These are phyloP conservation scores for Lithobates sylvaticus DNA, from an alignment of 2,797 vertebrate genomes.

Conservation along the genomic window DNA sequence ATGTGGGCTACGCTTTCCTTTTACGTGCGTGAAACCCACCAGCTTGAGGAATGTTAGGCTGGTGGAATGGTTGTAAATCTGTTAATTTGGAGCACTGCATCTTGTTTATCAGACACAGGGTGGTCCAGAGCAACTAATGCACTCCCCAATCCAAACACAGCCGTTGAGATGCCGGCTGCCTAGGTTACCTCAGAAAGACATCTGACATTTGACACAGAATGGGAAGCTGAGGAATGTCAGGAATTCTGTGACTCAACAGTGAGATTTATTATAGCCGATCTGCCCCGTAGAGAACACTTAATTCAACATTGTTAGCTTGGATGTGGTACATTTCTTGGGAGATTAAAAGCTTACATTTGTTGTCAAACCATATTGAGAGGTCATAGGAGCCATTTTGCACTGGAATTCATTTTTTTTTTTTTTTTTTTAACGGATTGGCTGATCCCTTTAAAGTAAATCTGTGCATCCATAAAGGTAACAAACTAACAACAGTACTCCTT, in stretches of 20 bases:
- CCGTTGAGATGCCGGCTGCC: slow-evolving; percentile 61
- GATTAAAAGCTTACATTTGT: slow-evolving; percentile 48
- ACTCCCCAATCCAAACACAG: slow-evolving; percentile 66
- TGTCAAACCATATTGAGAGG: slow-evolving; percentile 1
- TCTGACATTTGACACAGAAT: slow-evolving; percentile 81
- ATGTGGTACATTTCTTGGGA: slow-evolving; percentile 66
- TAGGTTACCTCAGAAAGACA: slow-evolving; percentile 67
- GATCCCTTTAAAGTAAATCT: too few species aligned
- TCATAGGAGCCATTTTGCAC: background rate
- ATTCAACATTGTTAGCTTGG: slow-evolving; percentile 69
- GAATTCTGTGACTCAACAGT: slow-evolving; percentile 88
- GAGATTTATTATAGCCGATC: slow-evolving; percentile 70
- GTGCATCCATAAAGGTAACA: too few species aligned
- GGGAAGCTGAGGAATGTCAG: slow-evolving; percentile 85
- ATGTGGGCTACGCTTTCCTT: background rate
- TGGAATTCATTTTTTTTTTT: too few species aligned
- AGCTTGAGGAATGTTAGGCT: background rate
- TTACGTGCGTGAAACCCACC: background rate
- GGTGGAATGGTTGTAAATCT: background rate
- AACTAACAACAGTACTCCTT: too few species aligned
- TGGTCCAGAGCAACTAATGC: slow-evolving; percentile 28
- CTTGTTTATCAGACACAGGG: slow-evolving; percentile 27
- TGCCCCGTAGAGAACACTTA: slow-evolving; percentile 62
- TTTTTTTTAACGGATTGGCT: background rate
- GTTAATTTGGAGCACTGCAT: background rate